These are phyloP conservation scores for Orestias chungarensis DNA, from an alignment of 2,797 vertebrate species.

Conservation along the genomic window DNA sequence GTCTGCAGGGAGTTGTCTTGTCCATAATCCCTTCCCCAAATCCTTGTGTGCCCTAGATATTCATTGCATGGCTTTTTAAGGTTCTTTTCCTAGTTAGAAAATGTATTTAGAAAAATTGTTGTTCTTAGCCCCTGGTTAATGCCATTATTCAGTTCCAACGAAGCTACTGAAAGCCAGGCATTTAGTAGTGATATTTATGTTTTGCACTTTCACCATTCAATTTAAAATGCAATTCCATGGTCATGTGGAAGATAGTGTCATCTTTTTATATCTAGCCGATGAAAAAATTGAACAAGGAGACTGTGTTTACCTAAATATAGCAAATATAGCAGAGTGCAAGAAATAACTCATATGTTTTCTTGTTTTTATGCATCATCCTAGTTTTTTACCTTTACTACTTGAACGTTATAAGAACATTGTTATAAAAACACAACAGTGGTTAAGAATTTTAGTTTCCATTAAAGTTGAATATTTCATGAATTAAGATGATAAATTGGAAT, in stretches of 20 bases:
- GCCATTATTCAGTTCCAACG: not conserved
- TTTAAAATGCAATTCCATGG: not conserved
- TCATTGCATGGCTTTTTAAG: not conserved
- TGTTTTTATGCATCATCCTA: not conserved
- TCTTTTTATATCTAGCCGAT: not conserved
- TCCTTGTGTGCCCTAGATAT: not conserved
- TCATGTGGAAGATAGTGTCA: not conserved
- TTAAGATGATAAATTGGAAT: not conserved
- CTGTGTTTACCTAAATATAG: not conserved
- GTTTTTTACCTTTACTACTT: too few species aligned
- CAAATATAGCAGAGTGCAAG: not conserved
- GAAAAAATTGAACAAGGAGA: not conserved
- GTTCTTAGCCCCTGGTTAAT: not conserved
- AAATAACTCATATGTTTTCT: not conserved
- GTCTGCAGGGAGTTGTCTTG: not conserved
- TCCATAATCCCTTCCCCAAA: not conserved
- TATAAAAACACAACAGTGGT: too few species aligned
- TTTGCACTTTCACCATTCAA: not conserved
- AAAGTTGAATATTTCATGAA: not conserved
- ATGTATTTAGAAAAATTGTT: too few species aligned
- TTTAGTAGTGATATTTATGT: not conserved
- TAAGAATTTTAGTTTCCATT: not conserved
- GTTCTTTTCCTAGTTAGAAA: too few species aligned
- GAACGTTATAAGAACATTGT: too few species aligned
- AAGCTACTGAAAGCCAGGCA: not conserved